Evolutionary conservation across 2,113 vertebrate species (phyloP), one percentile per base, ranked within the genome.

Genomic region (Bettongia penicillata): DNA sequence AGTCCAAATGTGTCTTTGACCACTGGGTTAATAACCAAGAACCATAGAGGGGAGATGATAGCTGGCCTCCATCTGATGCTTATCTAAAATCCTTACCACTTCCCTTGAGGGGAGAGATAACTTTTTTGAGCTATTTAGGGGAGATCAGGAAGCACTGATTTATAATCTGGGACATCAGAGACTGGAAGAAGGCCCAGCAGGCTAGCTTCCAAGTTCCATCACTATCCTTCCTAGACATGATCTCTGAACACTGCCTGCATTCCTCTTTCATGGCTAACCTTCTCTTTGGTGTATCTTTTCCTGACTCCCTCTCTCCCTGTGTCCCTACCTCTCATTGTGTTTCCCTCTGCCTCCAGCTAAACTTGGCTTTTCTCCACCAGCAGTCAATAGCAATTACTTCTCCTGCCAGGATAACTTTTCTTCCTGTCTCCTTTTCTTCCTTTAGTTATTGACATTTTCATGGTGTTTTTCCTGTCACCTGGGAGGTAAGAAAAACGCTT

Each of bases 141-240:
- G 26, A 26, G n/a, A 24, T 14, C 0, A 8, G n/a, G 68, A 84
- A 11, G 8, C 53, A 48, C 0, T 10, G 7, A 8, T 19, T 68
- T 14, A 8, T 25, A 6, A 14, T 0, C 5, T 8, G 2, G 51
- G 53, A 1, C 0, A 7, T 43, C 47, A 23, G 49, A 93, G 43
- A 3, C 23, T 43, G 92, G n/a, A n/a, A 12, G 68, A 50, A 47
- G 53, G 50, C 25, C 31, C 10, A 1, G 7, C 52, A 84, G 2
- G 10, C 22, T 16, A 4, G 8, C 47, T 2, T 50, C 91, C 51
- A 57, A 47, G 92, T 7, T 6, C n/a, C 90, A 89, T 52, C 6
- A n/a, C 68, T 19, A 23, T 61, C 25, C 25, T 8, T 23, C 48
- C 0, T 43, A 84, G 68, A 23, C 37, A 19, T 84, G 19, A 6